A percentile compares a stretch with the other conserved stretches of the same genome.
Evolutionary conservation across 2,113 vertebrate genomes (phyloP).

Genomic region (Mormyrus lacerda): DNA sequence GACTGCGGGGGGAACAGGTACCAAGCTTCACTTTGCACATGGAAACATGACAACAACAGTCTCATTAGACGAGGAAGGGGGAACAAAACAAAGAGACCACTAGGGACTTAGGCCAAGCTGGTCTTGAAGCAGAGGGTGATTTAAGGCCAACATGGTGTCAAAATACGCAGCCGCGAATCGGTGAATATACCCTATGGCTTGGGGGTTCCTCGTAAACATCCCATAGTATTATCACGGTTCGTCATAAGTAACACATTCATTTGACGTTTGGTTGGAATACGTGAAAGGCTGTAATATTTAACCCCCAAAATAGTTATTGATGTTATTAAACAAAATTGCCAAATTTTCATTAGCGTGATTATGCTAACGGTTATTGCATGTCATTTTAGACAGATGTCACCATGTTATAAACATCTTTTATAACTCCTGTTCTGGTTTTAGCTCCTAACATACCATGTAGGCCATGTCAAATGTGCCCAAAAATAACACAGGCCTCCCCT

Average conservation of each 20-base stretch:
- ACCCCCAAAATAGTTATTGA: not conserved
- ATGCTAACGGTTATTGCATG: not conserved
- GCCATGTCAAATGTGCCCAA: conserved; percentile 71
- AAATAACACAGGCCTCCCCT: conserved; percentile 67
- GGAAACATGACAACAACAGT: conserved; percentile 27
- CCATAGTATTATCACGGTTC: not conserved
- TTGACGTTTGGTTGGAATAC: not conserved
- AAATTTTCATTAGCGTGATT: not conserved
- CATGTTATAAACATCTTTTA: conserved; percentile 44
- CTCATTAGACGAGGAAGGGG: conserved; percentile 20
- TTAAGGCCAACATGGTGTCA: not conserved
- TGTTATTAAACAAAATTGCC: not conserved
- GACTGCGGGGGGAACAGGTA: not conserved
- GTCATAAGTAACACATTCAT: not conserved
- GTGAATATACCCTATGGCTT: not conserved
- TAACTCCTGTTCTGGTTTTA: conserved; percentile 66
- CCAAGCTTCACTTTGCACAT: not conserved
- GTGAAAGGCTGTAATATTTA: not conserved
- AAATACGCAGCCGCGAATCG: not conserved
- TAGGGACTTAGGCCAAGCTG: not conserved
- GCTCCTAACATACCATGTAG: conserved; percentile 62
- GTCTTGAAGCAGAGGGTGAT: not conserved
- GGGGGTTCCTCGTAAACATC: not conserved
- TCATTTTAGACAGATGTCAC: conserved; percentile 13
- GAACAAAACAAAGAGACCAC: not conserved